Conservation (phyloP, 2,888 invertebrate species). For the Maniola hyperantus region DNA sequence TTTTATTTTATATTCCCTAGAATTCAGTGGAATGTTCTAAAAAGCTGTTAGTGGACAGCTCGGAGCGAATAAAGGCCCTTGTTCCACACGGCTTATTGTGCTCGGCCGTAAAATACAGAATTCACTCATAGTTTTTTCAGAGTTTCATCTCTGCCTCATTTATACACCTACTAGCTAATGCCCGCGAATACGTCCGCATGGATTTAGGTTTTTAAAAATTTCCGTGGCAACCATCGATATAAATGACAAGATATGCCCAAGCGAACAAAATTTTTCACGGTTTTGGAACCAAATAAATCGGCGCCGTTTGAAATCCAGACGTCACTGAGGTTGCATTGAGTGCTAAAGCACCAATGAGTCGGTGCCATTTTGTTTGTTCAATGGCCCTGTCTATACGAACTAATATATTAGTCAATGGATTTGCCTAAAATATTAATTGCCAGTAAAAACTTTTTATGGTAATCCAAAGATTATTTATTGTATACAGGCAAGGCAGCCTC, state of each 20-base stretch:
- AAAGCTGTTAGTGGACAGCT: slow-evolving; percentile 18
- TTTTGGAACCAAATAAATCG: no score
- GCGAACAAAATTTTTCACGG: no score
- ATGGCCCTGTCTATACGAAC: no score
- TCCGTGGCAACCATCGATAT: no score
- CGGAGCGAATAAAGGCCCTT: slow-evolving; percentile 13
- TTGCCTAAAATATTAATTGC: no score
- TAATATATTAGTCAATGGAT: no score
- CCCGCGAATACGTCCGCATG: neutral
- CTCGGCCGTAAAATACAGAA: slow-evolving; percentile 9
- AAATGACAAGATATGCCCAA: no score
- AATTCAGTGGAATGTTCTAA: slow-evolving; percentile 11
- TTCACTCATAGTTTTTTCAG: slow-evolving; percentile 7
- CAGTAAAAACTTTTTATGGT: neutral
- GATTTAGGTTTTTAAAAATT: no score
- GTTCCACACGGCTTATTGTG: slow-evolving; percentile 11
- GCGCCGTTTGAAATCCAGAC: no score
- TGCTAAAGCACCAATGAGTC: no score
- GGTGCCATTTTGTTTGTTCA: no score
- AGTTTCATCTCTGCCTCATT: slow-evolving; percentile 6
- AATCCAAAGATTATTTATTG: slow-evolving; percentile 25
- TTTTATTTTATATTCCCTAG: slow-evolving; percentile 13
- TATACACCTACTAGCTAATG: neutral
- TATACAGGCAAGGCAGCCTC: slow-evolving; percentile 38
- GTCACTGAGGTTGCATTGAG: no score